Evolutionary conservation across 2,113 vertebrate species (phyloP), one percentile per base, ranked within the genome.

Genomic region (Regulus satrapa): DNA sequence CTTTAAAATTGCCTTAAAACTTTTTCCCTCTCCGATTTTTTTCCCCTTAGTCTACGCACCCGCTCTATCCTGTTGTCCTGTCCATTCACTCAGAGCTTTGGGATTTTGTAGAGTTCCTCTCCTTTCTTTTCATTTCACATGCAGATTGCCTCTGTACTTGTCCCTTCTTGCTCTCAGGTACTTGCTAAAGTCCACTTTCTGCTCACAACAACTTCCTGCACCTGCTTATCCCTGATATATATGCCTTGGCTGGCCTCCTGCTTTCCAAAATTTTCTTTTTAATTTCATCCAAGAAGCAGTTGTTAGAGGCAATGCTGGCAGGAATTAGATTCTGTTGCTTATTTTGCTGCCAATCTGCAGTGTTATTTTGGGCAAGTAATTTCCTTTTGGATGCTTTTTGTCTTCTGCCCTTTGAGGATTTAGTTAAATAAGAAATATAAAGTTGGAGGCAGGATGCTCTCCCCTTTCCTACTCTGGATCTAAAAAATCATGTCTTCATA

Each of bases 321-420:
- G 40, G 49, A 18, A 45, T 84, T 68, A 31, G 56, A 52, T 76
- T 84, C 16, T 85, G n/a, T 72, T 94, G 61, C 73, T 91, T 32
- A 15, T 87, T 94, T 92, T 95, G n/a, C 87, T 92, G 87, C 84
- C 74, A 78, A 56, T 89, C 66, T 89, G 18, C 54, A 41, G 32
- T 89, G 77, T 94, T 95, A 94, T 78, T 95, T 78, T 85, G 84
- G 74, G 73, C 66, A 72, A 92, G 81, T 74, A 2, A 89, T 94
- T 95, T 97, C 93, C 89, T 91, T 94, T 72, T 85, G 61, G 62
- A 56, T 89, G 40, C 52, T 78, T 95, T 93, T 73, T 75, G 45
- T 68, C 41, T 91, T 82, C 45, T 95, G 62, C 61, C 75, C 75
- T 92, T 94, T 85, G 90, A 90, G 85, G 75, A 63, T 90, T 90